Base-by-base conservation (phyloP, 2,888 invertebrate species). In the Apoderus coryli region DNA sequence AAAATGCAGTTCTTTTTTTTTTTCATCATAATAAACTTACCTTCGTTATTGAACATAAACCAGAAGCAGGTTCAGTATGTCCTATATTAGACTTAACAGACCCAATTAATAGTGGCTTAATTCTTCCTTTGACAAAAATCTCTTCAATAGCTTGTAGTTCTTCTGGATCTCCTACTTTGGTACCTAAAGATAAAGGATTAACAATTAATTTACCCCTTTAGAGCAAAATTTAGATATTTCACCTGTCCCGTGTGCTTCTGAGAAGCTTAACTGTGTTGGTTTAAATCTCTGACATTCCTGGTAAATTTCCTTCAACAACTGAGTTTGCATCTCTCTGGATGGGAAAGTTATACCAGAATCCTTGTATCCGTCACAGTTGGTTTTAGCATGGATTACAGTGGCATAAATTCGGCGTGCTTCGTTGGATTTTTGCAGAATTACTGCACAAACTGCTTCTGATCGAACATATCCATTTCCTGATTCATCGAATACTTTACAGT, bases 41-140 rank as follows among this genome's bases (percentile, higher is more conserved):
- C 65, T 90, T 90, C 1, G 78, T 72, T 35, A 90, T 54, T 0
- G 85, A 79, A 43, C 84, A 84, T 2, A 89, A 61, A 5, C 88
- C 82, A 4, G 84, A 81, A 2, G 75, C 73, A 1, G 90, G 80
- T 52, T 95, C 95, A 1, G 84, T 71, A 57, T 95, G 95, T 0
- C 95, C 95, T 54, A 92, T 67, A 57, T 92, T 95, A 0, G 90
- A 89, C 53, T 95, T 95, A 16, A 90, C 75, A 0, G 92, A 86
- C 2, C 93, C 93, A 34, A 95, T 79, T 27, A 71, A 59, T 0
- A 92, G 80, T 0, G 69, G 73, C 6, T 26, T 36, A 0, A 65
- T 70, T n/a, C 89, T 67, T 12, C 71, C 72, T 3, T 68, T 65
- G 48, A 81, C 81, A 52, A 89, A 74, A 16, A 82, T 69, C 42